Evolutionary conservation across 2,113 vertebrate genomes (phyloP), one percentile per base, ranked within the genome.

Genomic region (Campylorhamphus procurvoides): DNA sequence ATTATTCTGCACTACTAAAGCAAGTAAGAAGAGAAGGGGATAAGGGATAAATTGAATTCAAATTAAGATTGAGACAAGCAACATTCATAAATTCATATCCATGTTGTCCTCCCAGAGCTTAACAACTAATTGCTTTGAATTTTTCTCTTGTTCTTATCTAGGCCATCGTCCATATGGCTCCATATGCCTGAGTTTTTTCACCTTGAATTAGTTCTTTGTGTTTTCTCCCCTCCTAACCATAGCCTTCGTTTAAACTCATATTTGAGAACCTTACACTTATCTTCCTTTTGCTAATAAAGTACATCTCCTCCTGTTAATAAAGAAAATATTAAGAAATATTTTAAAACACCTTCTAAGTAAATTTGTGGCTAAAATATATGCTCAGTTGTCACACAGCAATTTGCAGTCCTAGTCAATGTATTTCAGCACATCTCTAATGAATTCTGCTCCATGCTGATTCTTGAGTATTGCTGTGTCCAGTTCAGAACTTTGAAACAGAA

Each of bases 31-130:
- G 78, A 86, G 92, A 91, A 87, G 33, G 22, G 84, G 50, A 91
- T 90, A 90, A 93, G 52, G 90, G 82, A 95, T 93, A 91, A 95
- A 96, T 67, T 93, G 87, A 91, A 86, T 90, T 81, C 59, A 93
- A 90, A 94, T 93, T 1, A 4, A 95, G 94, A 95, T 14, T 67
- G 59, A 94, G 90, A 90, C 75, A 91, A 91, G 87, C 29, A 86
- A 69, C 85, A 74, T 96, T 92, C 87, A 93, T 87, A 96, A 87
- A 94, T 96, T 87, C 75, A 80, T 88, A 94, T n/a, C 81, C 82
- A 80, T 81, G 71, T 35, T 83, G 47, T 33, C 91, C 67, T 93
- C 60, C 85, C 72, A 71, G 44, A 95, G 72, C 79, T 85, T 76
- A 68, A 59, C 72, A 91, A 91, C 63, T 95, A 95, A 94, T 91